These are phyloP conservation scores for Psittacula cyanocephala DNA, from an alignment of 2,113 vertebrate species.

Conservation along the genomic window DNA sequence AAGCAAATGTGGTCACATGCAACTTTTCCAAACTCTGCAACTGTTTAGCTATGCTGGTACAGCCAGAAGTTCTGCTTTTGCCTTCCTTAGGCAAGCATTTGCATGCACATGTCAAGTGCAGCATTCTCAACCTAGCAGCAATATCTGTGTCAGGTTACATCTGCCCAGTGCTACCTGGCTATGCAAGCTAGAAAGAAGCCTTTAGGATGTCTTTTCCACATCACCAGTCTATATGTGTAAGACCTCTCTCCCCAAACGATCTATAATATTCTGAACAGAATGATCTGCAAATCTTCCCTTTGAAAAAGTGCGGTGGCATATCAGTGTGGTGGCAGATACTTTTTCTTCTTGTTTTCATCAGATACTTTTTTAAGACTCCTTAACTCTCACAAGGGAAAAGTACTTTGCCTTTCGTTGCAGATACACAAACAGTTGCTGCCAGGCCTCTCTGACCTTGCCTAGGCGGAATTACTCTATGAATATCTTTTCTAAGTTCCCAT, in stretches of 20 bases:
- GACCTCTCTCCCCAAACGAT: neutral
- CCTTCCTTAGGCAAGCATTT: neutral
- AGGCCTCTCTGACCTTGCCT: neutral
- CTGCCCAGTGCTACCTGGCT: neutral
- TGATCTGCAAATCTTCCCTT: neutral
- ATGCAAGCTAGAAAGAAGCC: neutral
- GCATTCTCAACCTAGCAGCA: neutral
- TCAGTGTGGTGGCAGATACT: neutral
- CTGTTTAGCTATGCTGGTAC: neutral
- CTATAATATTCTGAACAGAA: neutral
- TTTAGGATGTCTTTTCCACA: neutral
- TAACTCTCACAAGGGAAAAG: neutral
- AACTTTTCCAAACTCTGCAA: neutral
- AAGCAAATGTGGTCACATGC: neutral
- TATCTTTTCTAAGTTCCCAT: neutral
- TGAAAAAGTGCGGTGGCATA: neutral
- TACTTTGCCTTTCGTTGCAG: neutral
- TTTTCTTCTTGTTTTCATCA: neutral
- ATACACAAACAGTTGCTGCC: neutral
- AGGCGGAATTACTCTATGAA: neutral
- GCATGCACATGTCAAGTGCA: neutral
- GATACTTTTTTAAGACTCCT: neutral
- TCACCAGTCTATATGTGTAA: neutral
- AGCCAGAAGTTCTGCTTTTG: neutral
- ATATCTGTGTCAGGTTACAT: neutral